phyloP scores from a whole-genome alignment of 1,140 invertebrate genomes.

The Hirudo medicinalis region DNA sequence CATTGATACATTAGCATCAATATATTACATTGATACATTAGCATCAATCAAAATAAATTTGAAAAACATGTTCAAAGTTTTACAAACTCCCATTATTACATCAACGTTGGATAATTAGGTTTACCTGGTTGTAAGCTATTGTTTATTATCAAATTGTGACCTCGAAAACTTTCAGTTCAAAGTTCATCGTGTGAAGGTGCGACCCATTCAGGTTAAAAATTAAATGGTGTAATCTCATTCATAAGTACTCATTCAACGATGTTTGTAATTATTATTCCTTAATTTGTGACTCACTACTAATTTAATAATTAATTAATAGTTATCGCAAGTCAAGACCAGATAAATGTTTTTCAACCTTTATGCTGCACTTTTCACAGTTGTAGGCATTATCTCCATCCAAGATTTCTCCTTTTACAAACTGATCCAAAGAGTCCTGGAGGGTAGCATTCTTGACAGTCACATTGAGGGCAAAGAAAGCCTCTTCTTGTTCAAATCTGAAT shows the following conservation, averaged over 20 bases:
- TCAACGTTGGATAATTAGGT: background rate
- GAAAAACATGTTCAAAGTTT: background rate
- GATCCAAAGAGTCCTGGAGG: slow-evolving; percentile 74
- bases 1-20: too few relatives aligned
- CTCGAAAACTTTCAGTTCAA: too few relatives aligned
- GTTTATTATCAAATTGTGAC: too few relatives aligned
- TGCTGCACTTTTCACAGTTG: slow-evolving; percentile 96
- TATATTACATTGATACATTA: too few relatives aligned
- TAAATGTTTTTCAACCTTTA: slow-evolving; percentile 62
- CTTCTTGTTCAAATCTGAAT: slow-evolving; percentile 39
- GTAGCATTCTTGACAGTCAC: slow-evolving; percentile 40
- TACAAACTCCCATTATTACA: background rate
- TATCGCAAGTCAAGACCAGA: background rate
- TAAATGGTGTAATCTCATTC: too few relatives aligned
- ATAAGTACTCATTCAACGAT: too few relatives aligned
- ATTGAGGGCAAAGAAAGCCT: slow-evolving; percentile 38
- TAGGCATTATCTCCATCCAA: slow-evolving; percentile 96
- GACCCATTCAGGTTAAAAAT: too few relatives aligned
- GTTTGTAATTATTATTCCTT: too few relatives aligned
- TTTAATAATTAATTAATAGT: background rate
- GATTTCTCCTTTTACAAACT: slow-evolving; percentile 94
- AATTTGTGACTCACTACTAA: background rate
- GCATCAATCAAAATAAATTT: too few relatives aligned
- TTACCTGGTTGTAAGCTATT: too few relatives aligned
- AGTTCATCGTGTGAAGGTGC: too few relatives aligned